Evolutionary conservation across 2,888 invertebrate species (phyloP), one percentile per base, ranked within the genome.

Genomic region (Mesochorus sp.): DNA sequence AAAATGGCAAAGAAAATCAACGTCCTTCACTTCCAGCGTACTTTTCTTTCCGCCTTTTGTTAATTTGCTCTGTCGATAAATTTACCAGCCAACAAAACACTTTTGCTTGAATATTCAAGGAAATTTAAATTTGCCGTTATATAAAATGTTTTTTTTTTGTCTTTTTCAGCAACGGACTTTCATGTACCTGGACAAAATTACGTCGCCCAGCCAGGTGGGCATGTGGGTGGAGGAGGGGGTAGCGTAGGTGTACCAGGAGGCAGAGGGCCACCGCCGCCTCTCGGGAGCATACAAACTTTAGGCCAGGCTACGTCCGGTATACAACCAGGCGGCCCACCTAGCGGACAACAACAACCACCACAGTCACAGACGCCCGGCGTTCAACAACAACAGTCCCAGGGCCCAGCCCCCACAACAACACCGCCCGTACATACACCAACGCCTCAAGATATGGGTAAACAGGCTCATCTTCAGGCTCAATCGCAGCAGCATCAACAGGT

Each of bases 161-260:
- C 21, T 51, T 44, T 83, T 82, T 44, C 80, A 89, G 90, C 89
- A 85, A 86, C 88, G 81, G 91, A 90, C 70, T 91, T 89, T 88
- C 90, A 90, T 88, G 90, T 89, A 83, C 86, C 88, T 80, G 88
- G 88, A 83, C 89, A 88, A 83, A 90, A 87, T 84, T 91, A 89
- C 88, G 88, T 87, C 79, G 88, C 87, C 86, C 91, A 90, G 85
- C 88, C 88, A 86, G 89, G 90, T 80, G 88, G 88, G 84, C 91
- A 90, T 85, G 90, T 90, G 86, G 91, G 88, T 53, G 90, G 89
- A 74, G 89, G 88, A 71, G 89, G 88, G 80, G 86, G 85, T 81
- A 88, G 85, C 78, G 86, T 90, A 85, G 89, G 88, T 81, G 88
- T 90, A 79, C 87, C 88, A 26, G 88, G 89, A 42, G 88, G 87